Evolutionary conservation across 2,113 vertebrate species (phyloP), one percentile per base, ranked within the genome.

Genomic region (Chaetura pelagica): DNA sequence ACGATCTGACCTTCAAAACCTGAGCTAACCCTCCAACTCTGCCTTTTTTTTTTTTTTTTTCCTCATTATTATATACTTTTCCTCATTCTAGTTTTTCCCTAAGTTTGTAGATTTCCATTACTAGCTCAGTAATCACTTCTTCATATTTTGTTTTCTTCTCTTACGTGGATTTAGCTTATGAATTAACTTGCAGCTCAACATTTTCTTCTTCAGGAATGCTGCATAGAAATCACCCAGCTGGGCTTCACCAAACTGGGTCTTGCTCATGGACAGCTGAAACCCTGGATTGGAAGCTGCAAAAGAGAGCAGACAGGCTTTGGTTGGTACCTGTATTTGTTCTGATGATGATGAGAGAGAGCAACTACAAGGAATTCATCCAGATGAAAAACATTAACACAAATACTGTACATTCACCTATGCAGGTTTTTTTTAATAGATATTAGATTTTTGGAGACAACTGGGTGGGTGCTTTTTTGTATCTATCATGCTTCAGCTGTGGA

Each of bases 31-130:
- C 13, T 58, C 61, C 5, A 15, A 21, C 6, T 40, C 26, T 38
- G 27, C 0, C 29, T 58, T 40, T 51, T 55, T 38, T 54, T 63
- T 38, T 54, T 63, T 30, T 12, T 4, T 0, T 1, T 10, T 46
- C 6, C 13, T 62, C 8, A n/a, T 63, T 86, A 40, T 63, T 88
- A 84, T 35, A 35, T 27, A 62, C 1, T 6, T 55, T 84, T 51
- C 13, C 42, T 78, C 48, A 49, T 6, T 62, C 34, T 68, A 5
- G 2, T 77, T 81, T 91, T 62, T 46, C 51, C 40, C 22, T n/a
- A 35, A 63, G 6, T 51, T 87, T 74, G 61, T 59, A 30, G 6
- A 4, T 74, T 81, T 49, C 10, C 27, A 68, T 32, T 48, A 34
- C 15, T 35, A 58, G 5, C 18, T 63, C 32, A 67, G 14, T 32